Evolutionary conservation across 1,140 invertebrate species (phyloP).

Genomic region (Brachionus rubens): DNA sequence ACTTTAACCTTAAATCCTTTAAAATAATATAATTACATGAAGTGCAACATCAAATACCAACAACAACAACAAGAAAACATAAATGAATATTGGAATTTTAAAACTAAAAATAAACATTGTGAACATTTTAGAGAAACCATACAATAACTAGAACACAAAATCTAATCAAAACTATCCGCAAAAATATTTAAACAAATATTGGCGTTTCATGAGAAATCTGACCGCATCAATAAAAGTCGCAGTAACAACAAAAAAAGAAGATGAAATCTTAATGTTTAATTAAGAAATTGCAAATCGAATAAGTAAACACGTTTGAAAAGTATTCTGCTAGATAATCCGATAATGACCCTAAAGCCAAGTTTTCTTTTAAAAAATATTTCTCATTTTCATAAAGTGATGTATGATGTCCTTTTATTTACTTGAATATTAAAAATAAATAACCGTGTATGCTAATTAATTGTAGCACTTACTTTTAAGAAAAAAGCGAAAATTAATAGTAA

Average conservation of each 20-base stretch:
- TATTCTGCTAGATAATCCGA: too few species aligned
- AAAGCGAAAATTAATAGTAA: too few species aligned
- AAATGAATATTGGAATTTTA: constrained; percentile 17
- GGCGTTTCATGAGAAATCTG: constrained; percentile 22
- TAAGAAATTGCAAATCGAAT: not conserved
- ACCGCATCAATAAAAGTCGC: not conserved
- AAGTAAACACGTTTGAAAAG: too few species aligned
- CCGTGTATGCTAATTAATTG: too few species aligned
- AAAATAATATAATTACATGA: not conserved
- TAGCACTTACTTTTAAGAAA: too few species aligned
- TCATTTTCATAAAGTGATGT: too few species aligned
- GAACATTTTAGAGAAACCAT: not conserved
- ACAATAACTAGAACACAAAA: not conserved
- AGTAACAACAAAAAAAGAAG: too few species aligned
- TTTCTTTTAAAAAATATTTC: too few species aligned
- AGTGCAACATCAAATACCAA: too few species aligned
- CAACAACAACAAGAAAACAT: not conserved
- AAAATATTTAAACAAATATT: constrained; percentile 28
- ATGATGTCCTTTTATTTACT: too few species aligned
- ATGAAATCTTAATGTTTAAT: not conserved
- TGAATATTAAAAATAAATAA: too few species aligned
- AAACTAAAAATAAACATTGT: constrained; percentile 3
- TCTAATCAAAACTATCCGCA: not conserved
- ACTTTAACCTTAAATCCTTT: not conserved
- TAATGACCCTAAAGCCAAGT: too few species aligned